A percentile compares a stretch with the other conserved stretches of the same genome.
phyloP scores from a whole-genome alignment of 2,888 invertebrate species.

The Zaprionus obscuricornis region DNA sequence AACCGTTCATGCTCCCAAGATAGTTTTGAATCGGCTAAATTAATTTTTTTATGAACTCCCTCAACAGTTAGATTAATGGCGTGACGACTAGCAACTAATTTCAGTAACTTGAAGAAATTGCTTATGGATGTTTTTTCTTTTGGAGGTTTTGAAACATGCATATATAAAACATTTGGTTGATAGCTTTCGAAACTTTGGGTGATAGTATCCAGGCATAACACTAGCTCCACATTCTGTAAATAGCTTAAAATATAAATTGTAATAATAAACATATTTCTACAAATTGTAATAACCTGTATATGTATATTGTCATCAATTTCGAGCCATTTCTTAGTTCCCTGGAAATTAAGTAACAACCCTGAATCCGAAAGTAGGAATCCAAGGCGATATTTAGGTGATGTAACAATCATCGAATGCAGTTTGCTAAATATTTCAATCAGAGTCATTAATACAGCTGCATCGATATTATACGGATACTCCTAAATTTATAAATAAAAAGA shows the following conservation, averaged over 20 bases:
- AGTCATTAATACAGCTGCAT: constrained; percentile 94
- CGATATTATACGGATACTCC: constrained; percentile 94
- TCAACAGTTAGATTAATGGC: constrained; percentile 85
- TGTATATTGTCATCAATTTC: constrained; percentile 85
- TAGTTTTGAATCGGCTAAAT: constrained; percentile 93
- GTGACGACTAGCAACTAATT: constrained; percentile 84
- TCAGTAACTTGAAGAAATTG: constrained; percentile 87
- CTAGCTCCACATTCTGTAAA: constrained; percentile 92
- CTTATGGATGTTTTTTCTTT: constrained; percentile 91
- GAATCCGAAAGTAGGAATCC: constrained; percentile 95
- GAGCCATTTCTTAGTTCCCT: constrained; percentile 97
- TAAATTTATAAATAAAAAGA: too few relatives aligned
- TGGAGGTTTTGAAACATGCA: constrained; percentile 99
- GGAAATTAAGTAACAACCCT: constrained; percentile 95
- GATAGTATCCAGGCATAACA: constrained; percentile 94
- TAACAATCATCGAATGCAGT: constrained; percentile 90
- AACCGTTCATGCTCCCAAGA: constrained; percentile 99
- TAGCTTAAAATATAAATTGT: neutral
- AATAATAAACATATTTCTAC: neutral
- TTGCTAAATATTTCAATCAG: constrained; percentile 94
- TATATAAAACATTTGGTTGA: constrained; percentile 84
- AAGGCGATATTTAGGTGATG: constrained; percentile 90
- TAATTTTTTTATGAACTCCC: constrained; percentile 97
- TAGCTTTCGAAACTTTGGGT: constrained; percentile 85
- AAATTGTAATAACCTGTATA: constrained; percentile 87